phyloP scores from a whole-genome alignment of 2,113 vertebrate genomes.

The Ascaphus truei region DNA sequence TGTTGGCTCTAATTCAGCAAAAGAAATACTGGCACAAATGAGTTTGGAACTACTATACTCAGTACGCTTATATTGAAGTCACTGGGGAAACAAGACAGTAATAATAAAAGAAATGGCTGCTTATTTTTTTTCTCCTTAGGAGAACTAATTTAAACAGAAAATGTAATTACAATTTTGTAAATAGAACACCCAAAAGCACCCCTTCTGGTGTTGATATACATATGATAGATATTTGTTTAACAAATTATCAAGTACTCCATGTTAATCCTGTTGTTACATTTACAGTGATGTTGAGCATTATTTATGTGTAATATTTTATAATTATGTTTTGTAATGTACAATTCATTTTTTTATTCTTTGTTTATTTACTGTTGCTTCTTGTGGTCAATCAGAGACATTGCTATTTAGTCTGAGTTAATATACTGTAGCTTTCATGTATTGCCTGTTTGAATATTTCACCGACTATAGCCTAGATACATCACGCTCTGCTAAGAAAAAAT shows the following conservation, averaged over 20 bases:
- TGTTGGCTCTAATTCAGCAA: conserved; percentile 42
- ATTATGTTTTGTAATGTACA: no score
- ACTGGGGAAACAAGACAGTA: conserved; percentile 45
- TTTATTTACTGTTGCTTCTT: no score
- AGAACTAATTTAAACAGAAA: conserved; percentile 58
- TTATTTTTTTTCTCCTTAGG: conserved; percentile 55
- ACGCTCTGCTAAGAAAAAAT: no score
- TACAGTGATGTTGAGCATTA: no score
- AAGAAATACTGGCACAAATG: conserved; percentile 19
- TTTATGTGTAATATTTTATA: no score
- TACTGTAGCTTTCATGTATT: no score
- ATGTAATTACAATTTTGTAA: conserved; percentile 59
- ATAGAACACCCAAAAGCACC: conserved; percentile 52
- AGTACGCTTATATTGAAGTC: conserved; percentile 41
- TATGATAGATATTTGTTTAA: conserved; percentile 54
- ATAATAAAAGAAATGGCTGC: conserved; percentile 38
- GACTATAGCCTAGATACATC: no score
- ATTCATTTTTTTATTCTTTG: no score
- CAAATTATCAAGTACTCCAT: conserved; percentile 47
- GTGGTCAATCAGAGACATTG: no score
- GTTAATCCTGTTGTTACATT: conserved; percentile 40
- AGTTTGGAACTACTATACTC: conserved; percentile 45
- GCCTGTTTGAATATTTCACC: no score
- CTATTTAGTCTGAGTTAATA: no score
- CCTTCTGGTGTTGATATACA: conserved; percentile 50